Evolutionary conservation across 1,140 invertebrate species (phyloP), one percentile per base, ranked within the genome.

Genomic region (Aleiodes sp.): DNA sequence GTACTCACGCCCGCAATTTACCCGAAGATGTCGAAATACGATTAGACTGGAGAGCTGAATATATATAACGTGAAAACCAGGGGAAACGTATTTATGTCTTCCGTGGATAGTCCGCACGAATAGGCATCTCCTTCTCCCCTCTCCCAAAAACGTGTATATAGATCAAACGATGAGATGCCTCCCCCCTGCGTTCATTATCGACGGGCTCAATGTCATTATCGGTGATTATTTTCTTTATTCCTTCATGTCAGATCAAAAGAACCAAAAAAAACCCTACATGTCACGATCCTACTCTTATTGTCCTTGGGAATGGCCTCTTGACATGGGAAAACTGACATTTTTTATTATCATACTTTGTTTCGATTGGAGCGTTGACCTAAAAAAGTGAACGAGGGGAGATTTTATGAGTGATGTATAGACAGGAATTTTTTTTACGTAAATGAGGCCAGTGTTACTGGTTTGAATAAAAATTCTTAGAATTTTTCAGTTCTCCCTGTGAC

Each of bases 1-100:
- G 39, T 39, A 14, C 62, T 21, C 21, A 62, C 28, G 12, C 37
- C 28, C n/a, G 24, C 24, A 14, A 62, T 46, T 39, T 56, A 26
- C 9, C 24, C 29, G 9, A 63, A 68, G 74, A 79, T 77, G 73
- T 76, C 62, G 70, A 69, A 76, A 76, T 35, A 65, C 76, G 77
- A 79, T 79, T 76, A 70, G 37, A 21, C 33, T 26, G 66, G 21
- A 10, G 19, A 61, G 29, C 59, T 56, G 9, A 37, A 63, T 26
- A 57, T 28, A 26, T n/a, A 35, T 43, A 69, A 16, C 12, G 24
- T 37, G 57, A 61, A n/a, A 61, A 31, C 28, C 28, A 37, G 43
- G 21, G 61, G 24, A 14, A 56, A 24, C 24, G 70, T 24, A 72
- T 72, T 65, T 67, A 72, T 65, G 46, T 69, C 61, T 72, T 69